Base-by-base conservation (phyloP, 2,113 vertebrate species). In the Gallinago paraguaiae region DNA sequence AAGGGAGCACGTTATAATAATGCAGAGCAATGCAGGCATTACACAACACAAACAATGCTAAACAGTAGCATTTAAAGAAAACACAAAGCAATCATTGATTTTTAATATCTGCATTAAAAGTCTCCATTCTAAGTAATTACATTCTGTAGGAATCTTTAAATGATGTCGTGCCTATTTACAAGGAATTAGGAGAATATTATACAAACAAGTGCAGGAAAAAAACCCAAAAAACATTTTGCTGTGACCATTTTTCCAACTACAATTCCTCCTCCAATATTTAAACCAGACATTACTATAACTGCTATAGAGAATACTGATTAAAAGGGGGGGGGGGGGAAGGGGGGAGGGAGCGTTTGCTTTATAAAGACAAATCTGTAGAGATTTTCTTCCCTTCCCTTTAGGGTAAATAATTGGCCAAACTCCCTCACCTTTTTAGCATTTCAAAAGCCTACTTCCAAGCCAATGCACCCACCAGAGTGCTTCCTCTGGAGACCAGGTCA, bases 81-180 rank as follows among this genome's bases (percentile, higher is more conserved):
- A 94, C 54, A 94, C 28, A 90, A 94, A 95, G 94, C 85, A 95
- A 83, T 76, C 63, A 82, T 83, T 91, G 92, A 95, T 88, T 96
- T 97, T 95, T 97, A 97, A 95, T 95, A 97, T 69, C 85, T 95
- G 69, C 72, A 83, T 86, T 84, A 95, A 97, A 96, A 51, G 86
- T 83, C 82, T 91, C 80, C 70, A 89, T 83, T 90, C 76, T 90
- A 93, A 81, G 60, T 94, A 96, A 97, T 95, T 96, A 95, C 71
- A 93, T 95, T 96, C 75, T 86, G 82, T 80, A 97, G 57, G 78
- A 96, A 95, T 16, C 69, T 97, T 91, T 74, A 86, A 80, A 72
- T 91, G 67, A 95, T 33, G 68, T 85, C 3, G 63, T 94, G 78
- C 43, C 86, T 94, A 93, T 90, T 95, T 97, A 94, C 90, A 96